Percentiles rank a stretch among this genome's conserved stretches.
Conservation (phyloP, 2,113 vertebrate species). For the Corythoichthys haematopterus region DNA sequence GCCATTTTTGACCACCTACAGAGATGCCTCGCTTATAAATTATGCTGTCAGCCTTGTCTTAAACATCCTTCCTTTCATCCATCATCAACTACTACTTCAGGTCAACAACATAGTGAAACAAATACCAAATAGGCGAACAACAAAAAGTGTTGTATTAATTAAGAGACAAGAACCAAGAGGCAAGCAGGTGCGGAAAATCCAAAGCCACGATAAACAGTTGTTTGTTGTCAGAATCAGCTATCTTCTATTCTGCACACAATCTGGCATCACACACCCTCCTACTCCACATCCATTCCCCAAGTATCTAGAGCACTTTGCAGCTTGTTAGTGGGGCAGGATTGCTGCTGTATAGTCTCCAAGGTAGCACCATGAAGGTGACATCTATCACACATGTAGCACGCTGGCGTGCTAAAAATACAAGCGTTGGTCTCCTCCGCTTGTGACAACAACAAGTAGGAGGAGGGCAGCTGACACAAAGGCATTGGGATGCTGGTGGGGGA, state of each 20-base stretch:
- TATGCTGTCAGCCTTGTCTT: slow-evolving; percentile 24
- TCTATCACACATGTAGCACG: slow-evolving; percentile 69
- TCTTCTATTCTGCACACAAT: slow-evolving; percentile 8
- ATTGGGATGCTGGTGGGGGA: background rate
- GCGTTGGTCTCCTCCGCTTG: slow-evolving; percentile 58
- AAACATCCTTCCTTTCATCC: slow-evolving; percentile 22
- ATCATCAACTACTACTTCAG: slow-evolving; percentile 20
- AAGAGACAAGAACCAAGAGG: slow-evolving; percentile 14
- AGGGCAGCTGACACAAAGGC: slow-evolving; percentile 65
- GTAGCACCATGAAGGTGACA: slow-evolving; percentile 72
- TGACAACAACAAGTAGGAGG: slow-evolving; percentile 63
- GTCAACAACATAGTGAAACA: slow-evolving; percentile 13
- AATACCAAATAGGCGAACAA: slow-evolving; percentile 26
- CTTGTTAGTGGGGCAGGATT: slow-evolving; percentile 68
- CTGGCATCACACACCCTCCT: slow-evolving; percentile 14
- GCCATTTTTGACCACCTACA: slow-evolving; percentile 4
- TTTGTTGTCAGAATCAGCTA: slow-evolving; percentile 26
- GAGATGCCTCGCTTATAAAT: slow-evolving; percentile 13
- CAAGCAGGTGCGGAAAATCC: slow-evolving; percentile 24
- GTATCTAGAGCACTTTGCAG: slow-evolving; percentile 61
- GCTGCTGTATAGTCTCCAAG: slow-evolving; percentile 58
- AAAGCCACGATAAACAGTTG: slow-evolving; percentile 11
- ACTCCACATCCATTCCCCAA: slow-evolving; percentile 19
- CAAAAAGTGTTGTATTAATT: slow-evolving; percentile 47
- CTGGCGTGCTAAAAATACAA: slow-evolving; percentile 72